phyloP scores from a whole-genome alignment of 2,888 invertebrate genomes.

The Stenichneumon culpator region DNA sequence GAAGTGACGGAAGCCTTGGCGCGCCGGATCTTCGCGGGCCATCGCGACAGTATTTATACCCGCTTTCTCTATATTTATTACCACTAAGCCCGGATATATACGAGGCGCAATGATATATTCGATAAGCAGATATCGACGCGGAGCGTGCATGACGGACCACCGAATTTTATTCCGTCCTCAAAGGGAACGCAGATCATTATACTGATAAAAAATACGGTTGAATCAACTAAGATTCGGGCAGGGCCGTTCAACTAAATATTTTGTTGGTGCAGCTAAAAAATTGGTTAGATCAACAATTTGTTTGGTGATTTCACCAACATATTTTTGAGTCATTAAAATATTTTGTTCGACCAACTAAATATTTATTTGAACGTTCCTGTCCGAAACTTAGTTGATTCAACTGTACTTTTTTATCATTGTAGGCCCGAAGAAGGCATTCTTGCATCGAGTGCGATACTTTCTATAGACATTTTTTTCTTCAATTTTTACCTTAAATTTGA shows the following conservation, averaged over 20 bases:
- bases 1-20: constrained; percentile 8
- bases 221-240: too few species aligned
- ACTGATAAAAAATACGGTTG: too few species aligned
- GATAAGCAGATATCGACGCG: constrained; percentile 15
- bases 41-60: constrained; percentile 10
- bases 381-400: too few species aligned
- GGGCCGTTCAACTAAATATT: too few species aligned
- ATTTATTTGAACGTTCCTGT: too few species aligned
- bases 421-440: neutral
- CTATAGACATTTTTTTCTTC: neutral
- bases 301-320: too few species aligned
- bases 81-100: constrained; percentile 19
- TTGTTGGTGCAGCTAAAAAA: too few species aligned
- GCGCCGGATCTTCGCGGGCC: constrained; percentile 34
- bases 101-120: constrained; percentile 28
- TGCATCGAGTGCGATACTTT: neutral
- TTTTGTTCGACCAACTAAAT: too few species aligned
- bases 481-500: neutral
- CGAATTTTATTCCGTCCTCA: neutral
- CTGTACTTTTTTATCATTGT: too few species aligned
- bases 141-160: neutral
- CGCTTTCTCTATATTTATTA: constrained; percentile 51
- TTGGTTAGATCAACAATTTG: too few species aligned
- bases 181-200: neutral
- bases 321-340: too few species aligned